Evolutionary conservation across 2,888 invertebrate genomes (phyloP).

Genomic region (Atherix ibis): DNA sequence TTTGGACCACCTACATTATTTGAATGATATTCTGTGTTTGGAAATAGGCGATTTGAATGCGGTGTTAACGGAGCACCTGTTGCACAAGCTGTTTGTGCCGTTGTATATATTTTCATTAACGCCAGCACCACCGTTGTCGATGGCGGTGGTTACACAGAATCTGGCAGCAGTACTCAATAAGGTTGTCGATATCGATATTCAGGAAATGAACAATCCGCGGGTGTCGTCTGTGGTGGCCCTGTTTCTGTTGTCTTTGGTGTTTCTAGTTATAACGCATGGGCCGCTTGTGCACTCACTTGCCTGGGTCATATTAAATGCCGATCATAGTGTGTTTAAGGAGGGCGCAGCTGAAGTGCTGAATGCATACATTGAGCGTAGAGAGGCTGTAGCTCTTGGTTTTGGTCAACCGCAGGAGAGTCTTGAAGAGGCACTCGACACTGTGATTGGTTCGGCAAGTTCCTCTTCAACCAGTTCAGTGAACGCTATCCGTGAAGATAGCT

Average conservation of each 20-base stretch:
- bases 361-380: conserved; percentile 43
- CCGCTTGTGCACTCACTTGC: conserved; percentile 83
- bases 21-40: conserved; percentile 89
- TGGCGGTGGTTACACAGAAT: conserved; percentile 46
- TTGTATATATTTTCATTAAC: conserved; percentile 84
- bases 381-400: conserved; percentile 43
- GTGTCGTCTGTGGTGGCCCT: conserved; percentile 82
- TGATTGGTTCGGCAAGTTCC: conserved; percentile 14
- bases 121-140: conserved; percentile 31
- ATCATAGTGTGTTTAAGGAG: conserved; percentile 51
- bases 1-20: conserved; percentile 90
- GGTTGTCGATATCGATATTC: conserved; percentile 38
- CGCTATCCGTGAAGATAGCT: conserved; percentile 6
- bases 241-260: conserved; percentile 86
- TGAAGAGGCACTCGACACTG: conserved; percentile 55
- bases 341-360: conserved; percentile 52
- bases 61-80: conserved; percentile 82
- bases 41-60: conserved; percentile 86
- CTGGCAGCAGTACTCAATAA: conserved; percentile 47
- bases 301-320: conserved; percentile 77
- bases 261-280: conserved; percentile 80
- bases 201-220: conserved; percentile 47
- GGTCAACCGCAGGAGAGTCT: conserved; percentile 58
- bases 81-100: conserved; percentile 84
- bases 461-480: conserved; percentile 12